phyloP scores from a whole-genome alignment of 2,113 vertebrate genomes.

The Lophochroa leadbeateri region DNA sequence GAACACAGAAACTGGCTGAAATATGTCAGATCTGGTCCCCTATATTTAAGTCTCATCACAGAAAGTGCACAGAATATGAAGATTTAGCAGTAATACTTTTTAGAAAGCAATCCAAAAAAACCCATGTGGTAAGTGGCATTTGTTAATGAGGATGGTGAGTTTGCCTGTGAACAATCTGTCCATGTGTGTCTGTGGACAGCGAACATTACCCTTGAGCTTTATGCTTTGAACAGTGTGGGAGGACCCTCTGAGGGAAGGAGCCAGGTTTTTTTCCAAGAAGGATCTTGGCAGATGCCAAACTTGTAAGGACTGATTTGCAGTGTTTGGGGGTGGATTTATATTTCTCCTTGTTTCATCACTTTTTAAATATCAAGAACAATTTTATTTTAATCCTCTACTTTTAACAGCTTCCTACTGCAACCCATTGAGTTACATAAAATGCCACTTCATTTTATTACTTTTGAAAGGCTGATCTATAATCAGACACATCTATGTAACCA shows the following conservation, averaged over 20 bases:
- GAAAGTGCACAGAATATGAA: not conserved
- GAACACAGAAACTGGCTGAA: not conserved
- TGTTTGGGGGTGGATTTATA: constrained; percentile 45
- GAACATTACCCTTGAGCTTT: not conserved
- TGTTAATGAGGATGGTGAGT: not conserved
- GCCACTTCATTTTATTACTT: constrained; percentile 31
- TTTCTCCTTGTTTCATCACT: constrained; percentile 47
- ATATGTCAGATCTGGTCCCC: not conserved
- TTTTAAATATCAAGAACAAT: constrained; percentile 61
- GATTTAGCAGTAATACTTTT: not conserved
- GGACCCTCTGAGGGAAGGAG: not conserved
- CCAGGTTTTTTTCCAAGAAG: not conserved
- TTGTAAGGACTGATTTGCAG: constrained; percentile 36
- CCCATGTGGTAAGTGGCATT: not conserved
- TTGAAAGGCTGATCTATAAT: constrained; percentile 41
- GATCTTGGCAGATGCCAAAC: constrained; percentile 23
- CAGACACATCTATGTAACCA: constrained; percentile 2
- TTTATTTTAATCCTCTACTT: constrained; percentile 57
- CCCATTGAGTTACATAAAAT: constrained; percentile 60
- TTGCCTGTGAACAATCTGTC: not conserved
- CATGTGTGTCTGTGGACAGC: not conserved
- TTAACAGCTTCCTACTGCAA: constrained; percentile 64
- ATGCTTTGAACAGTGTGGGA: not conserved
- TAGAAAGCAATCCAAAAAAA: not conserved
- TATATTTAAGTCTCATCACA: not conserved